Evolutionary conservation across 2,113 vertebrate species (phyloP), one percentile per base, ranked within the genome.

Genomic region (Engraulis encrasicolus): DNA sequence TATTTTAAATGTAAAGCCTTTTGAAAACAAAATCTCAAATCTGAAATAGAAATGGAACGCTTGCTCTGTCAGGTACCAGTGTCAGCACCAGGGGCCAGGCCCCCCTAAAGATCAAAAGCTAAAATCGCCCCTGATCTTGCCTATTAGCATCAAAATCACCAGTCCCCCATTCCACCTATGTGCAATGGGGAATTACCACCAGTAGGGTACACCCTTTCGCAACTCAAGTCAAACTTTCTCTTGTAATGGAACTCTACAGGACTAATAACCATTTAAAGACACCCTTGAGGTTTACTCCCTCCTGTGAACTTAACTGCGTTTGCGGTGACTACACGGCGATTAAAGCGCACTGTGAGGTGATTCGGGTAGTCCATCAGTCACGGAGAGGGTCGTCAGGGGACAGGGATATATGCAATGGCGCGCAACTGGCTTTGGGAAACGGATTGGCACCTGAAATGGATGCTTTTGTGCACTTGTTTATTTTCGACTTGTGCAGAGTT

Each of bases 401-500:
- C 45, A 37, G 20, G 54, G 40, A 48, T 40, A 52, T 50, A 82
- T 87, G 85, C 86, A 83, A 81, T 80, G 66, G 40, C 71, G 37
- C 27, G 36, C 45, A 18, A 31, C 45, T 20, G 50, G n/a, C 1
- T 17, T 82, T 78, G 38, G 79, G 84, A 85, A 86, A 95, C 95
- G 96, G 95, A 90, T 80, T 87, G 95, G 58, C 93, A 94, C 84
- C 86, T 94, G 90, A 95, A 94, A 87, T 93, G 97, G 38, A 15
- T 92, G 87, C 58, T 96, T 52, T 84, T 94, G 78, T 93, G 84
- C 91, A 89, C 94, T 87, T 93, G 96, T 86, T 95, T 89, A 88
- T 88, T 96, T 78, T 93, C 88, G 83, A 93, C 94, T 61, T 93
- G 93, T 34, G 96, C 94, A 0, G 96, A 97, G 79, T 97, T 97